These are phyloP conservation scores for Dryas iulia DNA, from an alignment of 1,140 invertebrate species.

Conservation along the genomic window DNA sequence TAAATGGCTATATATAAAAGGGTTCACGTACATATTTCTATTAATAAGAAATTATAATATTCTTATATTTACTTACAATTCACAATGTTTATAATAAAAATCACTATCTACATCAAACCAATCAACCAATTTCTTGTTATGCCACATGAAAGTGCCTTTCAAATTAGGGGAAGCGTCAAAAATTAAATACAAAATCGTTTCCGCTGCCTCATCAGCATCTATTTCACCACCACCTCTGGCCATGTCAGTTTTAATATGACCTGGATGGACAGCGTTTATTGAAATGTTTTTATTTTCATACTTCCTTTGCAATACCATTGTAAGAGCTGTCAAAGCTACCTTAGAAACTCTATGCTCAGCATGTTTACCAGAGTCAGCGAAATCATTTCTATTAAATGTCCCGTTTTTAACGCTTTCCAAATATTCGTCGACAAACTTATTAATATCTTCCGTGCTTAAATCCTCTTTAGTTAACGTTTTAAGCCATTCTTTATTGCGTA, in stretches of 20 bases:
- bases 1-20: too few species aligned
- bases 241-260: conserved; percentile 63
- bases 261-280: conserved; percentile 69
- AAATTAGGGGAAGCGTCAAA: conserved; percentile 62
- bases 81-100: conserved; percentile 55
- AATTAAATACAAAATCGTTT: conserved; percentile 55
- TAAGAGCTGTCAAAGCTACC: conserved; percentile 83
- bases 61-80: not conserved
- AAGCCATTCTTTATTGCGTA: conserved; percentile 80
- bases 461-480: conserved; percentile 43
- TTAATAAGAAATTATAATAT: too few species aligned
- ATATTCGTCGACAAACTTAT: conserved; percentile 84
- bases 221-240: conserved; percentile 43
- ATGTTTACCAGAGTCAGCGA: conserved; percentile 78
- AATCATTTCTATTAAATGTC: conserved; percentile 80
- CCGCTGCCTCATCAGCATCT: conserved; percentile 54
- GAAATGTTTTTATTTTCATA: conserved; percentile 55
- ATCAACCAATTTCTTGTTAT: conserved; percentile 56
- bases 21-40: too few species aligned
- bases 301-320: conserved; percentile 79
- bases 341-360: conserved; percentile 87
- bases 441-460: conserved; percentile 82
- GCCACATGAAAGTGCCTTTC: conserved; percentile 65
- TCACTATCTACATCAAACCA: conserved; percentile 63
- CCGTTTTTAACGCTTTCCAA: conserved; percentile 79